These are phyloP conservation scores for Protobothrops flavoviridis DNA, from an alignment of 2,113 vertebrate species.

Conservation along the genomic window DNA sequence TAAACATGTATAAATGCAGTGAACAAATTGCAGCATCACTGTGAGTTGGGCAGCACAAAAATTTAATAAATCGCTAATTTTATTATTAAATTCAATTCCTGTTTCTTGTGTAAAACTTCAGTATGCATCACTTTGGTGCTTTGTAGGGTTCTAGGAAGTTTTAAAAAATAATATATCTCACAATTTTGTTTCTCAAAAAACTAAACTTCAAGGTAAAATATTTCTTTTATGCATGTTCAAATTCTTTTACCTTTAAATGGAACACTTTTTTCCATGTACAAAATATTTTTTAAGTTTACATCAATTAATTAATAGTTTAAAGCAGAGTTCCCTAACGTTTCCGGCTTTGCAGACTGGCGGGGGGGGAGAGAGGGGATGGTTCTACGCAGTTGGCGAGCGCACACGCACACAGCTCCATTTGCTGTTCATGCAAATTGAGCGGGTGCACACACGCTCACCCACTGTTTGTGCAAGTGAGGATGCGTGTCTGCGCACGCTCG, in stretches of 20 bases:
- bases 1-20: no score
- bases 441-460: accelerated
- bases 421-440: neutral
- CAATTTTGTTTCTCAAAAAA: neutral
- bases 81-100: no score
- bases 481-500: accelerated
- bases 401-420: neutral
- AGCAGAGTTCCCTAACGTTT: no score
- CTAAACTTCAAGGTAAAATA: neutral
- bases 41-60: no score
- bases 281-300: neutral
- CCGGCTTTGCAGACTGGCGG: no score
- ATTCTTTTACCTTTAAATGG: neutral
- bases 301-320: neutral
- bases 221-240: neutral
- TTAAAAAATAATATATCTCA: accelerated
- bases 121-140: neutral
- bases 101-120: neutral
- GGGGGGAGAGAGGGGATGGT: neutral
- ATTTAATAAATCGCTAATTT: no score
- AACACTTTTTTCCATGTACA: neutral
- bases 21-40: no score
- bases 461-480: neutral
- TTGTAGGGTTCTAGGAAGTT: neutral
- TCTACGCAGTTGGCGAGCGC: accelerated